Percentiles rank a stretch among this genome's conserved stretches.
These are phyloP conservation scores for Tauraco erythrolophus DNA, from an alignment of 2,113 vertebrate species.

Conservation along the genomic window DNA sequence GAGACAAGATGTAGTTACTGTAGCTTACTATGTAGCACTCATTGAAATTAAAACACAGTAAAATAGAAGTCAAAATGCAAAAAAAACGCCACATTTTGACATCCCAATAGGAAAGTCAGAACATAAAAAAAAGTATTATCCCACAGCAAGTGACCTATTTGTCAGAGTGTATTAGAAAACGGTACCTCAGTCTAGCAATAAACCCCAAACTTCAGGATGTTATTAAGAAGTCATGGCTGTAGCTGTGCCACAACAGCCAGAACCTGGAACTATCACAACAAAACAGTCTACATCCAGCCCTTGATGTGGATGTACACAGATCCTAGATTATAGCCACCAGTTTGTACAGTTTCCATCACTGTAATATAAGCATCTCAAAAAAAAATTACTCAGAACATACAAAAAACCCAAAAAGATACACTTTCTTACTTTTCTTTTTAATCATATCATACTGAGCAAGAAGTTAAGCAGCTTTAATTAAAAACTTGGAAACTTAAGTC, in stretches of 20 bases:
- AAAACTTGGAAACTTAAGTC: not conserved
- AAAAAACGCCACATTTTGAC: not conserved
- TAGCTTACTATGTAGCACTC: not conserved
- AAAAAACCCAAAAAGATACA: not conserved
- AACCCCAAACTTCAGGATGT: not conserved
- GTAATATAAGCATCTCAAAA: not conserved
- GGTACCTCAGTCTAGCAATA: not conserved
- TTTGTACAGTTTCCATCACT: not conserved
- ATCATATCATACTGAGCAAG: not conserved
- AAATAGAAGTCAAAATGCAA: not conserved
- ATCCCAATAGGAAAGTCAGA: not conserved
- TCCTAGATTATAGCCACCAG: accelerated
- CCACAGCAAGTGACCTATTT: not conserved
- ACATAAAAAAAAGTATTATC: not conserved
- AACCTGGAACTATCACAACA: not conserved
- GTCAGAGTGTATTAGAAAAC: not conserved
- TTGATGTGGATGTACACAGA: not conserved
- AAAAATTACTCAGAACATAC: not conserved
- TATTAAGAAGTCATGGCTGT: not conserved
- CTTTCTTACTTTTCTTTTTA: not conserved
- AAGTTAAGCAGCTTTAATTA: not conserved
- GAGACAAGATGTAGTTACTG: not conserved
- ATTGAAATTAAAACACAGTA: not conserved
- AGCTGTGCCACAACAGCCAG: not conserved
- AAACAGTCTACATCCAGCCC: not conserved